These are phyloP conservation scores for Hoplostethus atlanticus DNA, from an alignment of 2,797 vertebrate species.

Conservation along the genomic window DNA sequence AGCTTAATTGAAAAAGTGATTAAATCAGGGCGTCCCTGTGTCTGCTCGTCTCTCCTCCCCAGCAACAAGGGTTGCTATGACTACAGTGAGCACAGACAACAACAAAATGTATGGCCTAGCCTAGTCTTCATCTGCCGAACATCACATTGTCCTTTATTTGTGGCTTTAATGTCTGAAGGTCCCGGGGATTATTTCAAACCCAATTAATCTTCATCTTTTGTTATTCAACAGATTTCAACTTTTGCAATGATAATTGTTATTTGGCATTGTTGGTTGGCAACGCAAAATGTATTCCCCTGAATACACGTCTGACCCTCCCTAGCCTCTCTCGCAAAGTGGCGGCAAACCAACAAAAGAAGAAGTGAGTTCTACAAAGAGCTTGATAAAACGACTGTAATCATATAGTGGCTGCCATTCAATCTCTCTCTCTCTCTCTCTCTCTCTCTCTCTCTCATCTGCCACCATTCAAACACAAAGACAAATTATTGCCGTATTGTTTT, in stretches of 20 bases:
- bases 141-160: conserved; percentile 27
- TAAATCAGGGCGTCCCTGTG: conserved; percentile 3
- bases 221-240: conserved; percentile 12
- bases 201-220: not conserved
- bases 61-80: conserved; percentile 53
- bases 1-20: conserved; percentile 50
- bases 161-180: conserved; percentile 19
- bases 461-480: conserved; percentile 27
- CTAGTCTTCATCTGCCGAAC: not conserved
- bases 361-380: conserved; percentile 16
- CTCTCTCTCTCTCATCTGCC: conserved; percentile 26
- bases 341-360: conserved; percentile 21
- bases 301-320: conserved; percentile 45
- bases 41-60: conserved; percentile 20
- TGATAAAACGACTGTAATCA: conserved; percentile 26
- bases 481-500: conserved; percentile 45
- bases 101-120: conserved; percentile 12
- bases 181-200: conserved; percentile 14
- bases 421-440: conserved; percentile 20
- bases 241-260: not conserved
- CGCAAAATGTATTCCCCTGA: conserved; percentile 24
- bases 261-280: not conserved
- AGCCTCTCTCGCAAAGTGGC: conserved; percentile 35
- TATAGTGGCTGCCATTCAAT: conserved; percentile 26
- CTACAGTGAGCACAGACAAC: conserved; percentile 25